Evolutionary conservation across 2,113 vertebrate species (phyloP).

Genomic region (Tychaedon coryphoeus): DNA sequence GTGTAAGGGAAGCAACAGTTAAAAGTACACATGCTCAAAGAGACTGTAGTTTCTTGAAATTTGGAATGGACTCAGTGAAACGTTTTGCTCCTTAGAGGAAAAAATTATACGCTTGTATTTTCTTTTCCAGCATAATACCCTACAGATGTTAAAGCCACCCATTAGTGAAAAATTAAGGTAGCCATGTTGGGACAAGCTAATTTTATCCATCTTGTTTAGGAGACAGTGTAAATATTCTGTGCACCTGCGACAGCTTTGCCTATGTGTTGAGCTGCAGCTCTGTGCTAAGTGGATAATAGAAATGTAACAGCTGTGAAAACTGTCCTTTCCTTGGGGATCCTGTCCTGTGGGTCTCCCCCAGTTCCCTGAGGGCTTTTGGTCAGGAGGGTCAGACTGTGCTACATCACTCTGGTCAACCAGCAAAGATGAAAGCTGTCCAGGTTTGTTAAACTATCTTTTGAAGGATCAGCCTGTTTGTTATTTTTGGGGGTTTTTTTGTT

Average conservation of each 20-base stretch:
- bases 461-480: background rate
- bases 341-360: background rate
- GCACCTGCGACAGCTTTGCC: background rate
- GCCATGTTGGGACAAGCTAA: background rate
- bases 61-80: background rate
- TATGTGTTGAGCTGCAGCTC: background rate
- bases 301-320: background rate
- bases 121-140: background rate
- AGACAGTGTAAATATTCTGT: background rate
- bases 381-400: background rate
- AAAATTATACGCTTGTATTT: accelerated
- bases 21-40: background rate
- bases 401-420: background rate
- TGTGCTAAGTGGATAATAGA: background rate
- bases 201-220: background rate
- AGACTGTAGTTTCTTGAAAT: background rate
- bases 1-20: background rate
- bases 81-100: background rate
- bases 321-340: background rate
- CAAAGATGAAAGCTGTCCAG: background rate
- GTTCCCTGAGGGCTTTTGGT: background rate
- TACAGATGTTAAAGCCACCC: background rate
- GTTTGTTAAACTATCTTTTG: background rate
- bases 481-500: too few species aligned
- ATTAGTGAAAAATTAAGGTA: background rate